A percentile compares a stretch with the other conserved stretches of the same genome.
Conservation (phyloP, 2,113 vertebrate genomes). For the Dromaius novaehollandiae region DNA sequence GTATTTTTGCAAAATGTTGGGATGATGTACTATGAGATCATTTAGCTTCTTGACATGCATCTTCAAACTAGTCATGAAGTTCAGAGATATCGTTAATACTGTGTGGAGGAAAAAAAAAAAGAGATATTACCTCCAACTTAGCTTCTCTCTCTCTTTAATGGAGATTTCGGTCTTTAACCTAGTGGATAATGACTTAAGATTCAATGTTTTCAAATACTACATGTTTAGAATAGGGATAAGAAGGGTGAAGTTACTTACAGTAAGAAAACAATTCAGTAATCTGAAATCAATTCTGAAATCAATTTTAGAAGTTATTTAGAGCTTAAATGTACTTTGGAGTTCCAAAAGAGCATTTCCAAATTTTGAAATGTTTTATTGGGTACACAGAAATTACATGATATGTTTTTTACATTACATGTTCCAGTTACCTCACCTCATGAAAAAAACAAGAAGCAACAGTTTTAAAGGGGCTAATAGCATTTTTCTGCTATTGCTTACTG, state of each 20-base stretch:
- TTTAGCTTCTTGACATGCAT: background rate
- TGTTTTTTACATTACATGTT: background rate
- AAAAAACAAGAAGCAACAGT: background rate
- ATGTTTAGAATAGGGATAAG: background rate
- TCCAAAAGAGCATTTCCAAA: background rate
- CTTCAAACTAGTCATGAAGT: background rate
- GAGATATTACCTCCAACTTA: constrained; percentile 53
- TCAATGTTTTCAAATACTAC: background rate
- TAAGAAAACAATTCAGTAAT: background rate
- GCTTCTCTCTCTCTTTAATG: constrained; percentile 27
- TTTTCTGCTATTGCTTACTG: background rate
- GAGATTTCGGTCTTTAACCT: constrained; percentile 58
- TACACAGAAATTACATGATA: background rate
- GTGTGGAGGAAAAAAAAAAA: background rate
- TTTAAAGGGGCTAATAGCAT: background rate
- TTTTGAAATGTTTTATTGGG: background rate
- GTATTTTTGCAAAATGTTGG: fast-evolving
- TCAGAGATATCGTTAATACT: background rate
- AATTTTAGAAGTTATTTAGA: background rate
- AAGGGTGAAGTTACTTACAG: background rate
- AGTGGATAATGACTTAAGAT: constrained; percentile 57
- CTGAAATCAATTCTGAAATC: background rate
- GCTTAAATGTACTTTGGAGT: background rate
- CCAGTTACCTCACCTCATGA: background rate
- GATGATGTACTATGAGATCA: background rate